These are phyloP conservation scores for Gonocerus acuteangulatus DNA, from an alignment of 2,888 invertebrate species.

Conservation along the genomic window DNA sequence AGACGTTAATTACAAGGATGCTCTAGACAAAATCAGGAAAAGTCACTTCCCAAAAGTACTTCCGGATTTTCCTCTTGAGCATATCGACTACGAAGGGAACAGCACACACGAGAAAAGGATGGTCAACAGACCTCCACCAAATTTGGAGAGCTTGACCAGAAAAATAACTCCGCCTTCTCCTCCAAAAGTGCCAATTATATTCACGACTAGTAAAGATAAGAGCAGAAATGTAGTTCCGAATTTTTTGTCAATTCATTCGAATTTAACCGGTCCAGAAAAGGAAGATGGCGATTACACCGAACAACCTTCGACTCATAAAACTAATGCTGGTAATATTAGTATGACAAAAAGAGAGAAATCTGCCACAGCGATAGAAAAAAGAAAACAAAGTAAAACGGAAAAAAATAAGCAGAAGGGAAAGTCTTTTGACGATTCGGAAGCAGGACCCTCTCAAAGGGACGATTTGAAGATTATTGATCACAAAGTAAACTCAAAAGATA, in stretches of 20 bases:
- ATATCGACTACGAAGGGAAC: not conserved
- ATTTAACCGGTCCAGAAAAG: not conserved
- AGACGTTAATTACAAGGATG: not conserved
- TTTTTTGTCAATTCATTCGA: not conserved
- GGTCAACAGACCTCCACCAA: not conserved
- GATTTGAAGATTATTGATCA: too few species aligned
- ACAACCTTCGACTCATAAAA: not conserved
- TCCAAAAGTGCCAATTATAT: not conserved
- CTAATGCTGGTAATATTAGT: too few species aligned
- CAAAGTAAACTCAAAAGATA: too few species aligned
- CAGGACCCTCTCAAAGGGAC: too few species aligned
- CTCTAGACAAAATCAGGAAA: not conserved
- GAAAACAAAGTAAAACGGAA: too few species aligned
- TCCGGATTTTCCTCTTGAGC: not conserved
- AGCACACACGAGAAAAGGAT: not conserved
- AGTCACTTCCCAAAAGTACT: not conserved
- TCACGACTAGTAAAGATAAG: not conserved
- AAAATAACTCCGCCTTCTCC: not conserved
- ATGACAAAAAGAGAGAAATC: too few species aligned
- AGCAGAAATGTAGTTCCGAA: not conserved
- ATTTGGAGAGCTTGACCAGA: not conserved
- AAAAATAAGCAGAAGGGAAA: too few species aligned
- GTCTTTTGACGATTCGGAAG: too few species aligned
- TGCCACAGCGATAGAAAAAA: too few species aligned
- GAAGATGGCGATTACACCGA: not conserved